Percentiles rank a stretch among this genome's conserved stretches.
Evolutionary conservation across 1,140 invertebrate genomes (phyloP).

Genomic region (Trachelipus rathkii): DNA sequence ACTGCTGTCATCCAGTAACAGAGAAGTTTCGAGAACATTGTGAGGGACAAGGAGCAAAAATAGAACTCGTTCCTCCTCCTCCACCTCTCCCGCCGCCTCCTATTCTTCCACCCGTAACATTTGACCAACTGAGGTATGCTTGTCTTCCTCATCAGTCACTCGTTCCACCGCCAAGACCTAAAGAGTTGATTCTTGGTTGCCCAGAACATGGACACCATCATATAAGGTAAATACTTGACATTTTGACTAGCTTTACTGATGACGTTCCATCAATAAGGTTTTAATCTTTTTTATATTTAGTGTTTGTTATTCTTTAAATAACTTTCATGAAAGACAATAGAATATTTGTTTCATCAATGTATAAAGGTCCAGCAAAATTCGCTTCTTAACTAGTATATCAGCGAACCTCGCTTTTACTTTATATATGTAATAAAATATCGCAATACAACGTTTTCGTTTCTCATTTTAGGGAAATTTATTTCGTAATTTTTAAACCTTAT

Average conservation of each 20-base stretch:
- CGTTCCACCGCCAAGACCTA: background rate
- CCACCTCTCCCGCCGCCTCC: background rate
- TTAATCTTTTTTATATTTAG: too few species aligned
- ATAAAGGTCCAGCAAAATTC: too few species aligned
- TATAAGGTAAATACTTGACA: background rate
- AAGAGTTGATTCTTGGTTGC: background rate
- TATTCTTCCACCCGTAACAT: background rate
- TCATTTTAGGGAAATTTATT: too few species aligned
- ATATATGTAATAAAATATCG: too few species aligned
- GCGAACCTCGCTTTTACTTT: too few species aligned
- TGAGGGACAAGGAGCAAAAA: background rate
- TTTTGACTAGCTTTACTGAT: background rate
- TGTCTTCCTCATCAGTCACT: background rate
- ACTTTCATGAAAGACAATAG: too few species aligned
- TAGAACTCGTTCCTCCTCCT: background rate
- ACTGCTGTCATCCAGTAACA: background rate
- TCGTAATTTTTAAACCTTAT: too few species aligned
- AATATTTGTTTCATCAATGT: too few species aligned
- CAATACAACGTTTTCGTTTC: too few species aligned
- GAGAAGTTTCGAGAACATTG: background rate
- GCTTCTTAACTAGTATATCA: too few species aligned
- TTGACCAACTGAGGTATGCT: conserved; percentile 1
- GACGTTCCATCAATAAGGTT: too few species aligned
- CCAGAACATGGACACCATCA: background rate
- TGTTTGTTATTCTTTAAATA: too few species aligned